Base-by-base conservation (phyloP, 2,888 invertebrate genomes). In the Noctua janthe region DNA sequence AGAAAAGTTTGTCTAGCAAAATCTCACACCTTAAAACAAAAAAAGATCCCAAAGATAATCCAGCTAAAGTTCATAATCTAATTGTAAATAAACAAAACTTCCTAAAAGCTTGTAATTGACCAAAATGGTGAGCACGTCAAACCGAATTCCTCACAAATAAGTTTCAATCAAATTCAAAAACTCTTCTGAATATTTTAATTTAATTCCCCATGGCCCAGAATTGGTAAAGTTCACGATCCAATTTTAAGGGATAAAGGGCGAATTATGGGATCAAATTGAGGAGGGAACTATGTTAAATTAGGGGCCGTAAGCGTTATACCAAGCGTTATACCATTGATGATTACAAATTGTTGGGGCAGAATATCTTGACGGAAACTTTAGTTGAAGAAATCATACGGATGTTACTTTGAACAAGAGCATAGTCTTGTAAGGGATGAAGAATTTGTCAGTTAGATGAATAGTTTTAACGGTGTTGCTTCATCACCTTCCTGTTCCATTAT, bases 181-280 rank as follows among this genome's bases (percentile, higher is more conserved):
- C 76, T 87, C 80, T 84, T 84, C 73, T 76, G 76, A 87, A 87
- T 83, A 90, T 89, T 90, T 90, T 88, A 88, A 90, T 90, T 89
- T 88, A 82, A 90, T 90, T 88, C 71, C 15, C 29, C 23, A 75
- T 78, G 51, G 75, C 47, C 66, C 62, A 29, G 77, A 84, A 90
- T 88, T 84, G 87, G 69, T 54, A 83, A 90, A 89, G 88, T 90
- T 90, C 82, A 80, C 59, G 75, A 87, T 82, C 83, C 84, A 90
- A 90, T 90, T 90, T 86, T 69, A 72, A 54, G 23, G 83, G 79
- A 89, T 88, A 85, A 89, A 90, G 81, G 81, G 79, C 51, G 82
- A 82, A 85, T 89, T 81, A 84, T 80, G 51, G 70, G 80, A 67
- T 80, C 64, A 56, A 86, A 73, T 78, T 81, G 81, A 76, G 79